Conservation (phyloP, 2,797 vertebrate species). For the Leptoclinus maculatus region DNA sequence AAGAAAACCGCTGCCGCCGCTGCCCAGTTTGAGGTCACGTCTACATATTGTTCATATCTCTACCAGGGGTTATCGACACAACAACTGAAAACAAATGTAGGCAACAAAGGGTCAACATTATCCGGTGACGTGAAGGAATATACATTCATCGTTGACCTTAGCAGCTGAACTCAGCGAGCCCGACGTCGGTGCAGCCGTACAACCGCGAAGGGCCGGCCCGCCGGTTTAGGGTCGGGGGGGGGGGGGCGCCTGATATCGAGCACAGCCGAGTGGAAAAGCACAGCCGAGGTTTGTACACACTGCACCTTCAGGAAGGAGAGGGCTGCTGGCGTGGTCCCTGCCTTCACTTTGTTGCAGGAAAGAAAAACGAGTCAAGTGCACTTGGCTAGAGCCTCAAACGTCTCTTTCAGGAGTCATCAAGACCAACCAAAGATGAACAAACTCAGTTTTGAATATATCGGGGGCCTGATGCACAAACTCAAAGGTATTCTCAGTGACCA, state of each 20-base stretch:
- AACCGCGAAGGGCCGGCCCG: conserved; percentile 1
- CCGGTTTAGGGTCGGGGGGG: conserved; percentile 7
- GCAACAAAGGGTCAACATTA: conserved; percentile 57
- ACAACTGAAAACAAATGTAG: conserved; percentile 62
- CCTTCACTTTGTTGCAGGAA: conserved; percentile 67
- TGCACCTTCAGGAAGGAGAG: conserved; percentile 58
- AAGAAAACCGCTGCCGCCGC: conserved; percentile 43
- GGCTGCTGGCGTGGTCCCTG: conserved; percentile 74
- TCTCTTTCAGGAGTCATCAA: conserved; percentile 38
- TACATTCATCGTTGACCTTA: conserved; percentile 92
- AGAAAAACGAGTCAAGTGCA: conserved; percentile 74
- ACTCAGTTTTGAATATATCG: conserved; percentile 9
- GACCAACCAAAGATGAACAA: conserved; percentile 25
- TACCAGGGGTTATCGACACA: conserved; percentile 55
- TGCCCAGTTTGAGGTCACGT: conserved; percentile 54
- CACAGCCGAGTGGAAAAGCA: conserved; percentile 55
- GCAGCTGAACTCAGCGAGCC: conserved; percentile 82
- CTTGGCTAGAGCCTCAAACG: conserved; percentile 67
- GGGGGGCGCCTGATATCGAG: conserved; percentile 35
- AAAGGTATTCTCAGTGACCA: conserved; percentile 21
- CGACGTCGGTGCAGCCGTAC: conserved; percentile 54
- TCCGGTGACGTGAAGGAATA: conserved; percentile 82
- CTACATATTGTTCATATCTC: conserved; percentile 54
- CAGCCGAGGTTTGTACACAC: conserved; percentile 45
- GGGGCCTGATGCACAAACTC: conserved; percentile 34